Percentiles rank a stretch among this genome's conserved stretches.
Conservation (phyloP, 2,888 invertebrate species). For the Coecobrya sp. region DNA sequence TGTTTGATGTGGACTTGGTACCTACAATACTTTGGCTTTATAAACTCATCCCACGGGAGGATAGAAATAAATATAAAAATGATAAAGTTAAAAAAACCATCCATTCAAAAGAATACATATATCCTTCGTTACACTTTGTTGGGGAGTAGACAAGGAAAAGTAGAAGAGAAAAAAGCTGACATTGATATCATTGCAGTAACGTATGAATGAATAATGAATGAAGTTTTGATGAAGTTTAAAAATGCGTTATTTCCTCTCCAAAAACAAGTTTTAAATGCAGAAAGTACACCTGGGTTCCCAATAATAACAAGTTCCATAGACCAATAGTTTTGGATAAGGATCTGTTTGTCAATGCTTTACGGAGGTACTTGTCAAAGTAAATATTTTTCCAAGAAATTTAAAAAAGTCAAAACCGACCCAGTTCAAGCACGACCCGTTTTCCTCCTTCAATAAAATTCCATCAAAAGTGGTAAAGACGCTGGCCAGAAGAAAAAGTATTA, state of each 20-base stretch:
- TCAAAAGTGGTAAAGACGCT: not conserved
- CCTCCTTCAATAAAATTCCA: not conserved
- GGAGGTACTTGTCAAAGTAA: not conserved
- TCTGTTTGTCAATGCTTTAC: not conserved
- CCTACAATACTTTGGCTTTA: too few relatives aligned
- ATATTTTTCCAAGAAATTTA: not conserved
- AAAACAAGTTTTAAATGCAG: not conserved
- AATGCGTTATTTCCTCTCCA: not conserved
- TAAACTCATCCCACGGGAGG: not conserved
- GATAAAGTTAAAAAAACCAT: not conserved
- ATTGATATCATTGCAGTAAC: not conserved
- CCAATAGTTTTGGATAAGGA: not conserved
- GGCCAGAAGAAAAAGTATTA: not conserved
- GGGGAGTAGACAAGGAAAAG: not conserved
- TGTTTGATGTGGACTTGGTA: too few relatives aligned
- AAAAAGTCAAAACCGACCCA: slow-evolving; percentile 10
- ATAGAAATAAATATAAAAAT: not conserved
- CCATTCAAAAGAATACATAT: not conserved
- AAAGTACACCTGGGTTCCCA: slow-evolving; percentile 11
- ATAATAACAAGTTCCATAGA: not conserved
- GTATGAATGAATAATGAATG: slow-evolving; percentile 38
- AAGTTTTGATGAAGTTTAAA: slow-evolving; percentile 38
- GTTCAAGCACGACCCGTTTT: slow-evolving; percentile 18
- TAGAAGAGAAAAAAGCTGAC: not conserved
- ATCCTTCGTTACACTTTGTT: not conserved